phyloP scores from a whole-genome alignment of 2,797 vertebrate genomes.

The Brachyrhaphis roseni region DNA sequence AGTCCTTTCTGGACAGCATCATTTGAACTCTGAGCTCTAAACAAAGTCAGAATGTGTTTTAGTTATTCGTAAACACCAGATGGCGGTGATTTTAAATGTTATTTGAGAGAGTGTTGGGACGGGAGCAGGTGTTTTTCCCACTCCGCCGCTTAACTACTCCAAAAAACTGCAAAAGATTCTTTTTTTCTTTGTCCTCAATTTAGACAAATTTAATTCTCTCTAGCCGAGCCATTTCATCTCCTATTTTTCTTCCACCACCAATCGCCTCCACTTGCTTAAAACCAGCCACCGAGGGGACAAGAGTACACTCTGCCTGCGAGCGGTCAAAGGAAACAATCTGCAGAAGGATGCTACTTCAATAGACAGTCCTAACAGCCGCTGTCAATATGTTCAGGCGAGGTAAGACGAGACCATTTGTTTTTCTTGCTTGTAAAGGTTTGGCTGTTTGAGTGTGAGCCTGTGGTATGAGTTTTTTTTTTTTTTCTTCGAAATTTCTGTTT shows the following conservation, averaged over 20 bases:
- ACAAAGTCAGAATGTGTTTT: slow-evolving; percentile 28
- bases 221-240: neutral
- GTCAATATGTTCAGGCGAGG: slow-evolving; percentile 74
- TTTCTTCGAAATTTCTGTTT: neutral
- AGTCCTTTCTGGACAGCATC: neutral
- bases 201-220: neutral
- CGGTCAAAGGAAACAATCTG: slow-evolving; percentile 36
- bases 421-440: slow-evolving; percentile 5
- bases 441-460: slow-evolving; percentile 1
- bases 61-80: slow-evolving; percentile 29
- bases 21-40: neutral
- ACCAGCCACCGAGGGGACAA: slow-evolving; percentile 35
- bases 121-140: slow-evolving; percentile 28
- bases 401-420: slow-evolving; percentile 40
- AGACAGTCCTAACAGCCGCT: slow-evolving; percentile 64
- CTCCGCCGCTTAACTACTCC: neutral
- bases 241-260: slow-evolving; percentile 7
- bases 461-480: neutral
- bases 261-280: slow-evolving; percentile 27
- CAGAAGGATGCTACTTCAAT: slow-evolving; percentile 68
- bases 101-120: slow-evolving; percentile 23
- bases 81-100: slow-evolving; percentile 52
- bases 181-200: slow-evolving; percentile 10
- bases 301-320: slow-evolving; percentile 30
- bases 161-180: slow-evolving; percentile 49